A percentile compares a stretch with the other conserved stretches of the same genome.
Evolutionary conservation across 1,140 invertebrate genomes (phyloP).

Genomic region (Choristoneura fumiferana): DNA sequence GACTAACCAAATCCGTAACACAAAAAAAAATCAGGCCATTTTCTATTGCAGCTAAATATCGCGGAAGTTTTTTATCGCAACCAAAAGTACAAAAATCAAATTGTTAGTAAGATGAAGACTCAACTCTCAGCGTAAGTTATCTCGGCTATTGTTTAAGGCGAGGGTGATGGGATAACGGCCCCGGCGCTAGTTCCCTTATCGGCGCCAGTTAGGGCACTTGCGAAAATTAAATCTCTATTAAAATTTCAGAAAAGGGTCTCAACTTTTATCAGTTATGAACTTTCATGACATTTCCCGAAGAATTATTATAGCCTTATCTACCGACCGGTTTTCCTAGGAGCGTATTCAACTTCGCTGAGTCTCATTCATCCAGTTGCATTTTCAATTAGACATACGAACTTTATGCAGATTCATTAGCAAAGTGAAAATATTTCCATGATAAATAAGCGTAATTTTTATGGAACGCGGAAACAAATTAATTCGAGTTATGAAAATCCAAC

Average conservation of each 20-base stretch:
- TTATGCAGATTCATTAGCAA: slow-evolving; percentile 19
- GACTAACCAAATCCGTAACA: too few relatives aligned
- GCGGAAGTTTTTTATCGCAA: too few relatives aligned
- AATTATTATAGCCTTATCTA: slow-evolving; percentile 74
- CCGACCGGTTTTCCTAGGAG: slow-evolving; percentile 44
- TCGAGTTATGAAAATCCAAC: slow-evolving; percentile 28
- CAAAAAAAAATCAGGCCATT: too few relatives aligned
- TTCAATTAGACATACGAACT: slow-evolving; percentile 51
- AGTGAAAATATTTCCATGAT: slow-evolving; percentile 4
- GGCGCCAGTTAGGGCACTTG: slow-evolving; percentile 35
- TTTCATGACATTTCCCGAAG: slow-evolving; percentile 71
- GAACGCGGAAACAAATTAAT: slow-evolving; percentile 31
- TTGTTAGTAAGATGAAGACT: slow-evolving; percentile 1
- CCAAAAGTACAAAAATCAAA: not conserved
- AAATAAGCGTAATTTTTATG: slow-evolving; percentile 24
- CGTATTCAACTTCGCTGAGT: slow-evolving; percentile 57
- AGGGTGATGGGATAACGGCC: not conserved
- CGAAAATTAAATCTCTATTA: slow-evolving; percentile 73
- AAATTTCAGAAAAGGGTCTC: slow-evolving; percentile 70
- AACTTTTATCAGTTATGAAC: slow-evolving; percentile 76
- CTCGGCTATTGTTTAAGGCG: slow-evolving; percentile 14
- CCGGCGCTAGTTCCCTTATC: slow-evolving; percentile 41
- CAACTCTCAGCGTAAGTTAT: slow-evolving; percentile 2
- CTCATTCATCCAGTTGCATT: slow-evolving; percentile 50
- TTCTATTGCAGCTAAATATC: too few relatives aligned